Conservation (phyloP, 2,888 invertebrate genomes). For the Nymphalis polychloros region DNA sequence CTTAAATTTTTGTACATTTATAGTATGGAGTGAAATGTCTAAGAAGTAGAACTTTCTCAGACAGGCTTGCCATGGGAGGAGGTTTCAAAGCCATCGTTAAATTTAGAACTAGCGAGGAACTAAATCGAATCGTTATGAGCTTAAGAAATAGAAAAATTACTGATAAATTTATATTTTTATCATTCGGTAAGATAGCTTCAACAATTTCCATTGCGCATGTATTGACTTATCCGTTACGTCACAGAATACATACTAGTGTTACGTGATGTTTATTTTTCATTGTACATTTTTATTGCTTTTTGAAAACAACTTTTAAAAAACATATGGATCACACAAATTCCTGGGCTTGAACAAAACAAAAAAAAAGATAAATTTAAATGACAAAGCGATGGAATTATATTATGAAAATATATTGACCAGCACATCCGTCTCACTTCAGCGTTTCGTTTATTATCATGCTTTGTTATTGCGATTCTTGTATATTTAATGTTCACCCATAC, state of each 20-base stretch:
- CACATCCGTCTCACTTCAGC: neutral
- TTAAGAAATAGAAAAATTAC: neutral
- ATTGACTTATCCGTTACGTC: too few species aligned
- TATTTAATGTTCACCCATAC: too few species aligned
- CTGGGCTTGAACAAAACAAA: too few species aligned
- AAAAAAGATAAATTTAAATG: too few species aligned
- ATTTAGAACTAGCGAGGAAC: neutral
- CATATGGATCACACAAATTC: too few species aligned
- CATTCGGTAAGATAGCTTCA: constrained; percentile 3
- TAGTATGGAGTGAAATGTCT: constrained; percentile 2
- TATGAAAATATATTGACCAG: neutral
- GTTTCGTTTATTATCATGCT: neutral
- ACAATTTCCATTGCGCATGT: constrained; percentile 1
- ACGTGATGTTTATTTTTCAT: neutral
- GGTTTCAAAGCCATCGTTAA: constrained; percentile 1
- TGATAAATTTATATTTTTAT: neutral
- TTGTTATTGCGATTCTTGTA: neutral
- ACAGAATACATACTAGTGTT: neutral
- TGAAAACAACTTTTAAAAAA: too few species aligned
- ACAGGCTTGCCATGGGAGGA: neutral
- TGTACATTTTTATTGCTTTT: too few species aligned
- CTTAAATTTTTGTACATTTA: neutral
- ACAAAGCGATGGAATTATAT: too few species aligned
- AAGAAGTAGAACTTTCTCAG: neutral
- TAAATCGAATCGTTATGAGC: neutral